These are phyloP conservation scores for Amphiprion ocellaris DNA, from an alignment of 2,113 vertebrate species.

Conservation along the genomic window DNA sequence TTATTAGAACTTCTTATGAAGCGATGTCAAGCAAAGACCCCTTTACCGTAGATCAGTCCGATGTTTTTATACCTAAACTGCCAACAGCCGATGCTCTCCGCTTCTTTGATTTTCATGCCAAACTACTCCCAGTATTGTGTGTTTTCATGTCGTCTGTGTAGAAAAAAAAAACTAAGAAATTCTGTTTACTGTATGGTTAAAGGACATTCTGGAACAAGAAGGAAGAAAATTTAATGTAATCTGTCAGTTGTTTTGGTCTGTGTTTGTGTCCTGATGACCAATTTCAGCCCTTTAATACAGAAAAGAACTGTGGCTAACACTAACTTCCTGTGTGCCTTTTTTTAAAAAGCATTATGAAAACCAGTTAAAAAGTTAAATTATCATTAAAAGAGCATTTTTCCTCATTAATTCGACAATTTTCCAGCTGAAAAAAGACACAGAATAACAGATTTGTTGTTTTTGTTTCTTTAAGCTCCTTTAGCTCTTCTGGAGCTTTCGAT, in stretches of 20 bases:
- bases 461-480: too few species aligned
- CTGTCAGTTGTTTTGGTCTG: background rate
- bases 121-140: conserved; percentile 51
- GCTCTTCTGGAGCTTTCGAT: too few species aligned
- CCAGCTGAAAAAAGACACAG: too few species aligned
- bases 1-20: conserved; percentile 15
- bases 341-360: too few species aligned
- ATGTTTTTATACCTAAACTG: conserved; percentile 37
- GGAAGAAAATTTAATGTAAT: background rate
- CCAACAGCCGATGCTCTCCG: conserved; percentile 38
- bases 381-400: too few species aligned
- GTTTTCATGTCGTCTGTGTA: conserved; percentile 22
- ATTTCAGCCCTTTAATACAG: too few species aligned
- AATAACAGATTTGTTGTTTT: too few species aligned
- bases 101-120: conserved; percentile 49
- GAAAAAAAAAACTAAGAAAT: conserved; percentile 10
- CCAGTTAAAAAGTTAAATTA: too few species aligned
- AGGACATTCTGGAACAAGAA: conserved; percentile 5
- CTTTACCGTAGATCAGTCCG: conserved; percentile 1
- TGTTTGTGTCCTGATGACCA: too few species aligned
- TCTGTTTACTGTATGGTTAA: conserved; percentile 28
- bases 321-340: too few species aligned
- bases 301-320: too few species aligned
- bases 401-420: too few species aligned
- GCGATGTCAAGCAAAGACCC: conserved; percentile 19